Conservation (phyloP, 2,888 invertebrate species). For the Meliscaeva auricollis region DNA sequence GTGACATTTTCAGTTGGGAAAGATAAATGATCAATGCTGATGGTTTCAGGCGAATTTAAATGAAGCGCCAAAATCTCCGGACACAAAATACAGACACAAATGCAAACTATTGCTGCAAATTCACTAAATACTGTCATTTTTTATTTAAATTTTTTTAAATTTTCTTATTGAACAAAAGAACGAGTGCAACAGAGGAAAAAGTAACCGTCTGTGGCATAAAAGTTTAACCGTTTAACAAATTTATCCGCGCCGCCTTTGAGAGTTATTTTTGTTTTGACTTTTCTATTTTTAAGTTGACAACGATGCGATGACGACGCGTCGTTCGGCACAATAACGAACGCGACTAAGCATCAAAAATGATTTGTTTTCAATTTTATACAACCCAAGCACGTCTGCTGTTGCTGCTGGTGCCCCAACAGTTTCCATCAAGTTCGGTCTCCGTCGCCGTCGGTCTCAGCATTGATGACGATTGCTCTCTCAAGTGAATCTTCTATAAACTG, state of each 20-base stretch:
- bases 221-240: slow-evolving; percentile 18
- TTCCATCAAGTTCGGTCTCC: background rate
- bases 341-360: slow-evolving; percentile 80
- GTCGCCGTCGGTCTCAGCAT: background rate
- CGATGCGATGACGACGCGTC: slow-evolving; percentile 43
- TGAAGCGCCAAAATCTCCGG: slow-evolving; percentile 6
- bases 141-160: background rate
- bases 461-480: slow-evolving; percentile 21
- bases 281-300: slow-evolving; percentile 52
- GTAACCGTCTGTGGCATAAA: slow-evolving; percentile 33
- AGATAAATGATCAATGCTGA: slow-evolving; percentile 30
- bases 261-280: slow-evolving; percentile 33
- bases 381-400: slow-evolving; percentile 62
- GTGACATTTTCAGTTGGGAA: slow-evolving; percentile 52
- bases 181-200: background rate
- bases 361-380: slow-evolving; percentile 79
- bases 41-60: slow-evolving; percentile 33
- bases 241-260: slow-evolving; percentile 30
- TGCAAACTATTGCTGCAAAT: slow-evolving; percentile 19
- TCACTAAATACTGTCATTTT: slow-evolving; percentile 26
- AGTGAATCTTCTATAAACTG: slow-evolving; percentile 34
- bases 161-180: background rate
- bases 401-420: slow-evolving; percentile 3
- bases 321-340: slow-evolving; percentile 61
- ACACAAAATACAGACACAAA: slow-evolving; percentile 34